phyloP scores from a whole-genome alignment of 1,140 invertebrate genomes.

The Thereuonema tuberculata region DNA sequence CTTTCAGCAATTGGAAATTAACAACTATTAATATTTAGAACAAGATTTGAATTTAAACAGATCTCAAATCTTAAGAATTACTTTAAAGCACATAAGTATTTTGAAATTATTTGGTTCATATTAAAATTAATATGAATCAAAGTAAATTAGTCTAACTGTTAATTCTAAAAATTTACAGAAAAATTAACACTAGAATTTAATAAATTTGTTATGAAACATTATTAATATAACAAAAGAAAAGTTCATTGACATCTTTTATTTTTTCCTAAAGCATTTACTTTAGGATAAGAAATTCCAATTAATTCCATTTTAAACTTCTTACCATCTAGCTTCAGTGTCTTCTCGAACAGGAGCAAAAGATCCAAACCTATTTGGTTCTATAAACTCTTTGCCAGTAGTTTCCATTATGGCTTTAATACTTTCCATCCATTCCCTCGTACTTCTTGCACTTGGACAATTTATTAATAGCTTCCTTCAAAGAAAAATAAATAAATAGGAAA shows the following conservation, averaged over 20 bases:
- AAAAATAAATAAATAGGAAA: not conserved
- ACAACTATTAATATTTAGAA: no score
- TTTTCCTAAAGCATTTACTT: not conserved
- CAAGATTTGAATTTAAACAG: no score
- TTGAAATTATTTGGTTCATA: no score
- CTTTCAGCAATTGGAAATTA: no score
- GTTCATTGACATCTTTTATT: not conserved
- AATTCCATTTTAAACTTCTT: slow-evolving; percentile 1
- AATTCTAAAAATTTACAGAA: no score
- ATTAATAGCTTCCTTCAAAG: slow-evolving; percentile 56
- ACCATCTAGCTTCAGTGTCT: slow-evolving; percentile 50
- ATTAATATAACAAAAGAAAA: not conserved
- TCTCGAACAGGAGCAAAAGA: slow-evolving; percentile 67
- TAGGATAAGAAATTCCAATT: not conserved
- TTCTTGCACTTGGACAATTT: slow-evolving; percentile 70
- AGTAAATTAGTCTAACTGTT: no score
- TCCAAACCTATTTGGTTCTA: slow-evolving; percentile 55
- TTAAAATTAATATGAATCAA: no score
- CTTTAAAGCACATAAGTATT: no score
- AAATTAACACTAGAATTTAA: no score
- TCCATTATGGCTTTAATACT: slow-evolving; percentile 51
- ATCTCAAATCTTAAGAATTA: no score
- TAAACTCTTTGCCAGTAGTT: slow-evolving; percentile 54
- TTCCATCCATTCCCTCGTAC: slow-evolving; percentile 71
- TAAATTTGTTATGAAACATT: no score